These are phyloP conservation scores for Synchiropus splendidus DNA, from an alignment of 2,113 vertebrate species.

Conservation along the genomic window DNA sequence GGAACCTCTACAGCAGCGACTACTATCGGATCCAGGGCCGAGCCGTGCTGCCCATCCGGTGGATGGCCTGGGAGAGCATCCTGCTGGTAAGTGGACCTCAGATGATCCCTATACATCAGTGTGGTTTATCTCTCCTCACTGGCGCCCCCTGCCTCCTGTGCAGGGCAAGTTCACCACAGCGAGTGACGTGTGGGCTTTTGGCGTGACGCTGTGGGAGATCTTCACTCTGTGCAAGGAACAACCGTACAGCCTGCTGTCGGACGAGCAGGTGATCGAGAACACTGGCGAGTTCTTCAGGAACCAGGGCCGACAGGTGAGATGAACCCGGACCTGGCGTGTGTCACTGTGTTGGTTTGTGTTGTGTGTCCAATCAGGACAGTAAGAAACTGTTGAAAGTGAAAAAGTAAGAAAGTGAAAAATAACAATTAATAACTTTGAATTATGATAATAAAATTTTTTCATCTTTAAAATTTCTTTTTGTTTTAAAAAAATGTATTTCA, in stretches of 20 bases:
- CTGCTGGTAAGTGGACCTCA: slow-evolving; percentile 60
- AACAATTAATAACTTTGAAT: no score
- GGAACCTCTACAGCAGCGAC: slow-evolving; percentile 80
- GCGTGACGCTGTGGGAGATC: slow-evolving; percentile 79
- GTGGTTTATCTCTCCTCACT: background rate
- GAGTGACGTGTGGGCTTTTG: slow-evolving; percentile 79
- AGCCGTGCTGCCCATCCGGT: slow-evolving; percentile 76
- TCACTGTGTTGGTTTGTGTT: no score
- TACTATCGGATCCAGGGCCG: slow-evolving; percentile 82
- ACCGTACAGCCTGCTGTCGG: slow-evolving; percentile 76
- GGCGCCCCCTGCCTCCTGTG: background rate
- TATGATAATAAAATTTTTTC: no score
- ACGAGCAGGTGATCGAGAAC: slow-evolving; percentile 82
- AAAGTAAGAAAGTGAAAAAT: no score
- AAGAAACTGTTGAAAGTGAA: no score
- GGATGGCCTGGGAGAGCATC: slow-evolving; percentile 86
- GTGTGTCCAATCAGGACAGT: no score
- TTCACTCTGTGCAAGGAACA: slow-evolving; percentile 81
- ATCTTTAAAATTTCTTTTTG: no score
- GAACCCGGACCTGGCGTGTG: no score
- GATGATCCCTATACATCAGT: background rate
- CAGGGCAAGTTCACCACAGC: slow-evolving; percentile 81
- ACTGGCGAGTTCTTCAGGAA: slow-evolving; percentile 83
- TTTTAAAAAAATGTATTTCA: no score
- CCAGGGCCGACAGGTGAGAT: slow-evolving; percentile 74